Conservation (phyloP, 2,888 invertebrate genomes). For the Hydraecia micacea region DNA sequence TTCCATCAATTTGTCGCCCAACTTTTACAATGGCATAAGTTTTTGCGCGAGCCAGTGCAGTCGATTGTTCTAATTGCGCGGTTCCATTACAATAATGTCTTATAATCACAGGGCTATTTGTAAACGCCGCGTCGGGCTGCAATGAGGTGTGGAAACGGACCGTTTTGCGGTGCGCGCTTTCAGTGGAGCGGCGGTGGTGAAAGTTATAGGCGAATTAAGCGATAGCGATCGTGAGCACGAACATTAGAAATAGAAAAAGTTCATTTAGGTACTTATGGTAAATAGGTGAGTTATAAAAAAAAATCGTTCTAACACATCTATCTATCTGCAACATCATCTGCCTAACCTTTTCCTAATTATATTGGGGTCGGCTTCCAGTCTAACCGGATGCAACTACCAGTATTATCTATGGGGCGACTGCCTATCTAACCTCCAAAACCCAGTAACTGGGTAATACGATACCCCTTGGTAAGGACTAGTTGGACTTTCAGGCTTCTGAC, state of each 20-base stretch:
- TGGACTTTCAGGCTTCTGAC: too few species aligned
- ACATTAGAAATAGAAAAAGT: neutral
- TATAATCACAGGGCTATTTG: conserved; percentile 87
- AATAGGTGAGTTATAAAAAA: neutral
- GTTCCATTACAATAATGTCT: conserved; percentile 86
- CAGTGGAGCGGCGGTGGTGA: conserved; percentile 69
- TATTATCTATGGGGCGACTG: neutral
- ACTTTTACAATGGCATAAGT: conserved; percentile 70
- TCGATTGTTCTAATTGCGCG: conserved; percentile 85
- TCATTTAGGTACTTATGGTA: neutral
- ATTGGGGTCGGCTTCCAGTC: too few species aligned
- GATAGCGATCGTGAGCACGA: neutral
- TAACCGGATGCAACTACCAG: neutral
- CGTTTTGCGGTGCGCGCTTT: conserved; percentile 85
- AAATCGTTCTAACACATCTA: neutral
- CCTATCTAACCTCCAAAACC: neutral
- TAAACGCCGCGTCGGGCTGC: conserved; percentile 82
- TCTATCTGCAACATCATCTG: too few species aligned
- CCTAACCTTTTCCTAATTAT: too few species aligned
- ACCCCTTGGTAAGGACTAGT: neutral
- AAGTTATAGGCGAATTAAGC: conserved; percentile 41
- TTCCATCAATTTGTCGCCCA: conserved; percentile 65
- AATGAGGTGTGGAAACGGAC: conserved; percentile 88
- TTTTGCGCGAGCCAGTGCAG: conserved; percentile 75
- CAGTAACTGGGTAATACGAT: neutral